A percentile compares a stretch with the other conserved stretches of the same genome.
phyloP scores from a whole-genome alignment of 2,888 invertebrate species.

The Endotricha flammealis region DNA sequence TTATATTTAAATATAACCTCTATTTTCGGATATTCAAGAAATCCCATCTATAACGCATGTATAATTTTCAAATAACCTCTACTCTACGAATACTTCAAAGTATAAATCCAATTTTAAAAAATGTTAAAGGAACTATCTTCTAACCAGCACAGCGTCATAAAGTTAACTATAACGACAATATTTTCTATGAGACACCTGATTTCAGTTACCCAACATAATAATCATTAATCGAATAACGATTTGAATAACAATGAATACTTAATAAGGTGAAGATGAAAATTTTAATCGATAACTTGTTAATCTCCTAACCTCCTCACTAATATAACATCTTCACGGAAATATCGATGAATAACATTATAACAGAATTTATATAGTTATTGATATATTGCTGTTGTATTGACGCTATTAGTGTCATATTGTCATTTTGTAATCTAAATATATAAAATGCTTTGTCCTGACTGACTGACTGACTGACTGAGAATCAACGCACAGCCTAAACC shows the following conservation, averaged over 20 bases:
- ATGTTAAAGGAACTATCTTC: slow-evolving; percentile 7
- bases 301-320: slow-evolving; percentile 34
- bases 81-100: neutral
- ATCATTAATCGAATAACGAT: slow-evolving; percentile 53
- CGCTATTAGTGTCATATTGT: neutral
- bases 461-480: too few species aligned
- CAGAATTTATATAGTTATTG: slow-evolving; percentile 11
- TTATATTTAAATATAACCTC: too few species aligned
- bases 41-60: too few species aligned
- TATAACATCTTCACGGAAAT: slow-evolving; percentile 31
- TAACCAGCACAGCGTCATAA: slow-evolving; percentile 16
- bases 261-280: slow-evolving; percentile 43
- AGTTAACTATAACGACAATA: slow-evolving; percentile 22
- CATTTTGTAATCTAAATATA: neutral
- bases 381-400: slow-evolving; percentile 4
- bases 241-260: slow-evolving; percentile 56
- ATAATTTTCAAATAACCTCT: neutral
- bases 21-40: too few species aligned
- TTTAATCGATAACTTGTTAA: slow-evolving; percentile 43
- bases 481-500: too few species aligned
- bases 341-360: slow-evolving; percentile 43
- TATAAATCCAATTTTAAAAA: slow-evolving; percentile 1
- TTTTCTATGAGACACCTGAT: slow-evolving; percentile 23
- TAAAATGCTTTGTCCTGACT: too few species aligned
- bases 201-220: slow-evolving; percentile 33